Evolutionary conservation across 2,888 invertebrate genomes (phyloP), one percentile per base, ranked within the genome.

Genomic region (Drosophila algonquin): DNA sequence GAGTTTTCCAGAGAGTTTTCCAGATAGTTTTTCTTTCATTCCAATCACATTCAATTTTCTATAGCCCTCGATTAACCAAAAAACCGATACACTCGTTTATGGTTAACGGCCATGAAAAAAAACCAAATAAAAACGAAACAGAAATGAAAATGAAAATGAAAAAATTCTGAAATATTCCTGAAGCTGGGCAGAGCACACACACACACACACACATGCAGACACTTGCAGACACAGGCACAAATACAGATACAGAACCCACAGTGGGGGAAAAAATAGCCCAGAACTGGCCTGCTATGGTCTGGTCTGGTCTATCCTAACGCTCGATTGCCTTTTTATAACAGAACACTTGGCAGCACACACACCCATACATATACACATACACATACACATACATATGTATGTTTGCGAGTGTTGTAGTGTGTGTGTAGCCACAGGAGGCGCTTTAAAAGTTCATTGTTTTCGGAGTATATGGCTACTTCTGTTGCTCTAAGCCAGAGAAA

Each of bases 91-190:
- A 18, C 65, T 53, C 48, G 44, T 32, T 65, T 24, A 48, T 44
- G 44, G 24, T 48, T 57, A 40, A 45, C 50, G 30, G 59, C 8
- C 44, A 53, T 21, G 18, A 18, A 58, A 44, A 53, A 50, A 44
- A 58, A 40, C 21, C 57, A 83, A 72, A 74, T 74, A 62, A 76
- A 76, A 84, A 81, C 50, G 52, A 63, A 81, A 76, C 63, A 72
- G 84, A 82, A 85, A 85, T 82, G 72, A 87, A 82, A 85, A 85
- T 82, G 77, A 81, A 82, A n/a, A n/a, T n/a, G n/a, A n/a, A 82
- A 82, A 75, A 72, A 75, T 35, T 35, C 61, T 73, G 62, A 87
- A 79, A 77, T 72, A 67, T 70, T 64, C 57, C 54, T 50, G 67
- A 32, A 70, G 54, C 35, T 44, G 53, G 52, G 16, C 64, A 51